Conservation (phyloP, 1,140 invertebrate species). For the Drosophila ogumai region DNA sequence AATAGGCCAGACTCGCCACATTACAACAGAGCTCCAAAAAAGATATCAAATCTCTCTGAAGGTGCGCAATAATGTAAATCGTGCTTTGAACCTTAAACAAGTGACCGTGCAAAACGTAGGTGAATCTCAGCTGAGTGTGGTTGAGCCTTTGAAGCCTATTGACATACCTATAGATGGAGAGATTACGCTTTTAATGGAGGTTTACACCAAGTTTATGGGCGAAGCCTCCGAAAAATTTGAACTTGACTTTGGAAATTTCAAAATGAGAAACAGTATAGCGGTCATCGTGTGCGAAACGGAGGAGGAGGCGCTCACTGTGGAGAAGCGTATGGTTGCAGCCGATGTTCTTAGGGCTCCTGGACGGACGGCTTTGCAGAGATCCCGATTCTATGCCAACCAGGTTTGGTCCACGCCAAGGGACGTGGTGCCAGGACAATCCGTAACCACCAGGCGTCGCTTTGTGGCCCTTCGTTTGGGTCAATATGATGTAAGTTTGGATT, state of each 20-base stretch:
- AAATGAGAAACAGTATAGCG: conserved; percentile 30
- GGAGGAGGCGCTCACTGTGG: conserved; percentile 18
- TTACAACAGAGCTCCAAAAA: conserved; percentile 81
- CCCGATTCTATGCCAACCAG: conserved; percentile 68
- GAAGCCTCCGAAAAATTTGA: conserved; percentile 87
- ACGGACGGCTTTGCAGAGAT: conserved; percentile 39
- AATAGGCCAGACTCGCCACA: conserved; percentile 77
- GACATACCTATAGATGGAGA: background rate
- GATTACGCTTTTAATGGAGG: conserved; percentile 39
- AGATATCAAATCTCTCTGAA: conserved; percentile 68
- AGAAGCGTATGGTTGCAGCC: conserved; percentile 37
- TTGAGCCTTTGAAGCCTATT: conserved; percentile 22
- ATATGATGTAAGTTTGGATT: conserved; percentile 85
- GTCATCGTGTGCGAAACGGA: conserved; percentile 41
- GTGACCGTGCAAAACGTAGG: conserved; percentile 71
- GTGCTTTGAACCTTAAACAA: conserved; percentile 58
- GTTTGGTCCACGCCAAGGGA: conserved; percentile 65
- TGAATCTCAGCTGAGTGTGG: conserved; percentile 73
- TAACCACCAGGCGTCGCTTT: conserved; percentile 85
- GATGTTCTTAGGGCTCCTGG: conserved; percentile 22
- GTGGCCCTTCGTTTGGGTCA: conserved; percentile 84
- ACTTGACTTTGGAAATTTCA: conserved; percentile 87
- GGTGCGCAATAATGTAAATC: conserved; percentile 82
- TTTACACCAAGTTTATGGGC: conserved; percentile 86
- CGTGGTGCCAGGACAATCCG: conserved; percentile 87